A percentile compares a stretch with the other conserved stretches of the same genome.
Conservation (phyloP, 2,888 invertebrate genomes). For the Caenorhabditis sp. region DNA sequence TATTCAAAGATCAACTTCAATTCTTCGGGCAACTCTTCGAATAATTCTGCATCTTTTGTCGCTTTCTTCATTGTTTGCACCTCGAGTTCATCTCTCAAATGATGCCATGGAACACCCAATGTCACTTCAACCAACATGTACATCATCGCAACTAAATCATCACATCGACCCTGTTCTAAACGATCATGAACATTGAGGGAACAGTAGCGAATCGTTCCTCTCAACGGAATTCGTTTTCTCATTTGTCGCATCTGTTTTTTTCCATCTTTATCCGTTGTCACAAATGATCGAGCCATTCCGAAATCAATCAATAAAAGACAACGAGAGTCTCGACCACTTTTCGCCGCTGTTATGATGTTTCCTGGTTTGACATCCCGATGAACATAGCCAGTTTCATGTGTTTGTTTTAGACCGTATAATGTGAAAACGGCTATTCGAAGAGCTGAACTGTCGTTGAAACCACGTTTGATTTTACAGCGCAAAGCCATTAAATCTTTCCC, state of each 20-base stretch:
- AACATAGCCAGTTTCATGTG: conserved; percentile 33
- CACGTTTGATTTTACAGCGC: conserved; percentile 25
- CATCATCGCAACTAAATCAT: conserved; percentile 35
- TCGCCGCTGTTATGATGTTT: conserved; percentile 30
- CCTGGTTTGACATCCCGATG: conserved; percentile 42
- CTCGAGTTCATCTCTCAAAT: conserved; percentile 31
- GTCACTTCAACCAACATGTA: conserved; percentile 33
- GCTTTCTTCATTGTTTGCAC: conserved; percentile 33
- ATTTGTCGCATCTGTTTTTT: conserved; percentile 20
- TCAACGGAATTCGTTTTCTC: conserved; percentile 25
- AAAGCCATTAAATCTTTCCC: conserved; percentile 39
- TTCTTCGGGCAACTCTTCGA: conserved; percentile 36
- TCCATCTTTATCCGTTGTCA: conserved; percentile 18
- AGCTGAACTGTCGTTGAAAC: conserved; percentile 35
- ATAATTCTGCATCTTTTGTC: conserved; percentile 24
- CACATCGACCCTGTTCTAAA: conserved; percentile 26
- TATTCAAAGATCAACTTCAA: conserved; percentile 30
- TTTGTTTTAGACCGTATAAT: conserved; percentile 31
- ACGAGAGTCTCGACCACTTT: conserved; percentile 18
- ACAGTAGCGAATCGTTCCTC: conserved; percentile 39
- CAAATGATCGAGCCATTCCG: conserved; percentile 41
- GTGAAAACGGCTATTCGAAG: conserved; percentile 34
- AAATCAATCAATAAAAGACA: conserved; percentile 31
- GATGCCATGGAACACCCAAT: conserved; percentile 30
- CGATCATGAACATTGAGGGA: conserved; percentile 40